A percentile compares a stretch with the other conserved stretches of the same genome.
These are phyloP conservation scores for Parotocinclus haroldoi DNA, from an alignment of 2,797 vertebrate genomes.

Conservation along the genomic window DNA sequence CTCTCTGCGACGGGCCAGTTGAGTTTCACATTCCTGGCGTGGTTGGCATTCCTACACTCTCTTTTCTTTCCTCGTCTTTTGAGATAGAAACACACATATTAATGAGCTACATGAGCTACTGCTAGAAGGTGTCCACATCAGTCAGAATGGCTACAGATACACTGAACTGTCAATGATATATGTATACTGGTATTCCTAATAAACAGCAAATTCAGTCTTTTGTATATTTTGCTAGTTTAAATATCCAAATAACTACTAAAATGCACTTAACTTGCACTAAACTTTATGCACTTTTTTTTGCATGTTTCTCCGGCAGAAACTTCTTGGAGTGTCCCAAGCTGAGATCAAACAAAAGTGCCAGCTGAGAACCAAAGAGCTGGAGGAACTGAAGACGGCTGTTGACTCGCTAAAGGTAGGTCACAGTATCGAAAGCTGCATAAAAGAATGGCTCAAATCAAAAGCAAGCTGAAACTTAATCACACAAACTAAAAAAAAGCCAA, in stretches of 20 bases:
- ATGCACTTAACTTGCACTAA: too few relatives aligned
- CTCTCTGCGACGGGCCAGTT: conserved; percentile 63
- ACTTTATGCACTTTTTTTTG: too few relatives aligned
- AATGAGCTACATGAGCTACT: too few relatives aligned
- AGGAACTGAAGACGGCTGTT: conserved; percentile 75
- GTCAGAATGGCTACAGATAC: too few relatives aligned
- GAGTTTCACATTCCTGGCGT: conserved; percentile 74
- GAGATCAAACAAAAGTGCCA: conserved; percentile 80
- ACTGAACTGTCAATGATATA: too few relatives aligned
- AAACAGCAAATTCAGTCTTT: too few relatives aligned
- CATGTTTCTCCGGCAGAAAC: conserved; percentile 65
- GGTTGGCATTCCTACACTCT: conserved; percentile 63
- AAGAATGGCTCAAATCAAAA: conserved; percentile 6
- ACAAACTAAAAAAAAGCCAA: conserved; percentile 15
- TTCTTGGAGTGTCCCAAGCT: conserved; percentile 72
- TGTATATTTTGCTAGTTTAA: too few relatives aligned
- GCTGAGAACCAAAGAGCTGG: conserved; percentile 78
- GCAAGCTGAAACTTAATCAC: conserved; percentile 25
- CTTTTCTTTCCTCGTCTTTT: conserved; percentile 30
- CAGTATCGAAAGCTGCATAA: conserved; percentile 2
- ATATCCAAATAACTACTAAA: too few relatives aligned
- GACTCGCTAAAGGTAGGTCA: conserved; percentile 73
- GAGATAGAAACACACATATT: conserved; percentile 59
- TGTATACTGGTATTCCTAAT: too few relatives aligned
- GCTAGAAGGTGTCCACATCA: too few relatives aligned